Evolutionary conservation across 1,140 invertebrate species (phyloP), one percentile per base, ranked within the genome.

Genomic region (Lanistes nyassanus): DNA sequence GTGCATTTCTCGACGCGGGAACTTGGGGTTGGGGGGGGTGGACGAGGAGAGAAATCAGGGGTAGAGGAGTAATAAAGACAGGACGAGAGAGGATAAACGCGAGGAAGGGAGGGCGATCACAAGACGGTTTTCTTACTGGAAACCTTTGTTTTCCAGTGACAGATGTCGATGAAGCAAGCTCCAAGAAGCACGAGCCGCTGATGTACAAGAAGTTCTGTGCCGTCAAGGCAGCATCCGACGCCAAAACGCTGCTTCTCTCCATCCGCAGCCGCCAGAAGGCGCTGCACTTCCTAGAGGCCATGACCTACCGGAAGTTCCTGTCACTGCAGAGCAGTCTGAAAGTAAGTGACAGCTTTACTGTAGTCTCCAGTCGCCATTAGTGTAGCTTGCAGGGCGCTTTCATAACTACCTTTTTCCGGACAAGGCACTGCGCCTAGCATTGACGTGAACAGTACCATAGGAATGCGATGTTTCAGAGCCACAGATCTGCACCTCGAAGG

Each of bases 171-270:
- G 80, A 81, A 34, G 58, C 23, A 7, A 71, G 75, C 39, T 68
- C 68, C 4, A 74, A 56, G 36, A 76, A 76, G 60, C 70, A 68
- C 65, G 80, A 78, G 53, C 75, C 77, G 2, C 37, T 73, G 39
- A 68, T 79, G 51, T 81, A 77, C 72, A 78, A 77, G 72, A 76
- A 76, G 58, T 81, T 77, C 69, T n/a, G n/a, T 36, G 58, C 69
- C 67, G 39, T 74, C 34, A 78, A 77, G 53, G 72, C 75, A 4
- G 56, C 36, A 21, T 19, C 72, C 5, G 80, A 81, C 21, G 77
- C 80, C 56, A 74, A 73, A n/a, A 73, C 62, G 3, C 53, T 81
- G 9, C 58, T 81, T 16, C 3, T 23, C 2, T 73, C 31, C 31
- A 66, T 81, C 65, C 75, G 72, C 7, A 66, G 75, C 21, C 75